Evolutionary conservation across 2,113 vertebrate species (phyloP).

Genomic region (Hymenochirus boettgeri): DNA sequence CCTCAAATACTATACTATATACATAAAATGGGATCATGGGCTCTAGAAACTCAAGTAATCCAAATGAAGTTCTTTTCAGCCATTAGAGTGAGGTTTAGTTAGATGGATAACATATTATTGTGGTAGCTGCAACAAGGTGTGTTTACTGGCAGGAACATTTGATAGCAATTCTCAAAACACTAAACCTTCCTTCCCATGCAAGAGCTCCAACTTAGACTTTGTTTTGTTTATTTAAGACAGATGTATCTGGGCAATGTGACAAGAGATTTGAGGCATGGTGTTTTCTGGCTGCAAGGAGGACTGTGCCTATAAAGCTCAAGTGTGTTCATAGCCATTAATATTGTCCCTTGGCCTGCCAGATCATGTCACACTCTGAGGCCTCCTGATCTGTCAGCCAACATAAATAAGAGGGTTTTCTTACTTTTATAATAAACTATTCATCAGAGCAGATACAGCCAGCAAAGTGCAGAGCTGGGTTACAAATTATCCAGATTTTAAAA

Average conservation of each 20-base stretch:
- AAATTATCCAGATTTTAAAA: conserved; percentile 22
- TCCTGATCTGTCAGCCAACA: conserved; percentile 31
- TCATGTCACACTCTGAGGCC: conserved; percentile 40
- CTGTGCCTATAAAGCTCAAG: conserved; percentile 38
- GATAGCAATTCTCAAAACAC: conserved; percentile 23
- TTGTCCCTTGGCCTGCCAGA: conserved; percentile 35
- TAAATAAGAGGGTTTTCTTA: conserved; percentile 31
- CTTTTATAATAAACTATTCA: conserved; percentile 39
- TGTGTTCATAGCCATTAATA: conserved; percentile 41
- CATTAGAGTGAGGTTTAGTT: conserved; percentile 4
- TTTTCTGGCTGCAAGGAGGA: conserved; percentile 37
- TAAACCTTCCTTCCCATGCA: conserved; percentile 29
- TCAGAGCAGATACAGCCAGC: conserved; percentile 28
- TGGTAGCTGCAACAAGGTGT: conserved; percentile 25
- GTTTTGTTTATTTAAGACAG: conserved; percentile 41
- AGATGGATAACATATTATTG: conserved; percentile 21
- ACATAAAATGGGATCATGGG: too few species aligned
- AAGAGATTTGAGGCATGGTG: conserved; percentile 39
- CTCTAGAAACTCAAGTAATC: too few species aligned
- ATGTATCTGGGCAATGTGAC: conserved; percentile 38
- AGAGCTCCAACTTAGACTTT: conserved; percentile 12
- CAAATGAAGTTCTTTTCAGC: too few species aligned
- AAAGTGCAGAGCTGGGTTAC: conserved; percentile 7
- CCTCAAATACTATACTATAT: too few species aligned
- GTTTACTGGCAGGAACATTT: conserved; percentile 23